phyloP scores from a whole-genome alignment of 2,888 invertebrate genomes.

The Chymomyza fuscimana region DNA sequence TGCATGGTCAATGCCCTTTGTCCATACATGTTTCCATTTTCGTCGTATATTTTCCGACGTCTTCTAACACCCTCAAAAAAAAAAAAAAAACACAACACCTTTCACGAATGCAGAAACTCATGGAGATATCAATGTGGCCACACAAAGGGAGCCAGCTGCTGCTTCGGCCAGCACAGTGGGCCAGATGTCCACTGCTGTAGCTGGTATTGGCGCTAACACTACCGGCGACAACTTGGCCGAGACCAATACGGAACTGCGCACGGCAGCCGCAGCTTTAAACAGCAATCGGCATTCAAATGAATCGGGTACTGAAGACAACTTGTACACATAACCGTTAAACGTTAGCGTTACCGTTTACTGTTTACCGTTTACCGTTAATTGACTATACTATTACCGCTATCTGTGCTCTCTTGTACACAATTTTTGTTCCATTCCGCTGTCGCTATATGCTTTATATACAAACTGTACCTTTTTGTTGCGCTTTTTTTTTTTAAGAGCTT shows the following conservation, averaged over 20 bases:
- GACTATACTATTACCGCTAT: background rate
- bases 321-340: conserved; percentile 3
- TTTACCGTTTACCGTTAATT: conserved; percentile 21
- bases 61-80: background rate
- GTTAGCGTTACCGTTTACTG: conserved; percentile 1
- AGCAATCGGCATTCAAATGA: conserved; percentile 79
- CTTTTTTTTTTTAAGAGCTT: background rate
- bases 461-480: conserved; percentile 13
- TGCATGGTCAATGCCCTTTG: conserved; percentile 3
- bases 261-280: conserved; percentile 58
- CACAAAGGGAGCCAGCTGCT: conserved; percentile 27
- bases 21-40: conserved; percentile 9
- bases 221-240: conserved; percentile 3
- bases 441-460: conserved; percentile 9
- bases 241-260: conserved; percentile 76
- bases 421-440: conserved; percentile 13
- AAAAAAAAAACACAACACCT: background rate
- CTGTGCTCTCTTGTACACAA: background rate
- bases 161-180: conserved; percentile 15
- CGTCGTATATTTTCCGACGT: conserved; percentile 8
- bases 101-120: conserved; percentile 29
- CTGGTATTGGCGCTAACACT: background rate
- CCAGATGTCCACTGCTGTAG: conserved; percentile 12
- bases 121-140: no score
- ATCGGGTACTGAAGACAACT: conserved; percentile 73